Evolutionary conservation across 2,888 invertebrate genomes (phyloP).

Genomic region (Pristionchus fissidentatus): DNA sequence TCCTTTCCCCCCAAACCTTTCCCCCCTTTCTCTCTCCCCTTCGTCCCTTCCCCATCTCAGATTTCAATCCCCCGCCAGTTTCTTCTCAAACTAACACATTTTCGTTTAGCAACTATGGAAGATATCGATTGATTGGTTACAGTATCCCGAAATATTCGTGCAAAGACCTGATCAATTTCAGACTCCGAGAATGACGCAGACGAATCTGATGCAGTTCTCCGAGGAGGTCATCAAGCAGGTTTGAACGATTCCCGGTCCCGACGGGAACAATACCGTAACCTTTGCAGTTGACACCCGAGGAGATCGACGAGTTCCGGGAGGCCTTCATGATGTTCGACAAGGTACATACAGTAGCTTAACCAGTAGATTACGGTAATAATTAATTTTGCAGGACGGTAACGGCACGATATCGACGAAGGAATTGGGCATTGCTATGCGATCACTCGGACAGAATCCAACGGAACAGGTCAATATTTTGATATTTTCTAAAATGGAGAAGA

Average conservation of each 20-base stretch:
- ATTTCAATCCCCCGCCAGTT: constrained; percentile 7
- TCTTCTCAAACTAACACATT: constrained; percentile 30
- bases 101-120: not conserved
- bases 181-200: constrained; percentile 49
- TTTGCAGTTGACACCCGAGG: constrained; percentile 73
- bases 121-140: not conserved
- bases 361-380: not conserved
- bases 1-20: not conserved
- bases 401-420: constrained; percentile 76
- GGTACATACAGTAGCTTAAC: constrained; percentile 37
- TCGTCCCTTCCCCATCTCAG: constrained; percentile 1
- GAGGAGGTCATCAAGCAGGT: constrained; percentile 74
- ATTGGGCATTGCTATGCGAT: constrained; percentile 75
- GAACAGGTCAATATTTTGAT: constrained; percentile 72
- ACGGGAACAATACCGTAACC: not conserved
- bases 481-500: not conserved
- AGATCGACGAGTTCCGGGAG: constrained; percentile 75
- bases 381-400: constrained; percentile 65
- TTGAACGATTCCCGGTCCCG: constrained; percentile 35
- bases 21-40: constrained; percentile 39
- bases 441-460: constrained; percentile 75
- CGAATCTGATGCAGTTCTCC: constrained; percentile 72
- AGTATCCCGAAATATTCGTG: not conserved
- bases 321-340: constrained; percentile 76
- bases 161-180: constrained; percentile 18